Evolutionary conservation across 2,888 invertebrate genomes (phyloP), one percentile per base, ranked within the genome.

Genomic region (Trichacis sp.): DNA sequence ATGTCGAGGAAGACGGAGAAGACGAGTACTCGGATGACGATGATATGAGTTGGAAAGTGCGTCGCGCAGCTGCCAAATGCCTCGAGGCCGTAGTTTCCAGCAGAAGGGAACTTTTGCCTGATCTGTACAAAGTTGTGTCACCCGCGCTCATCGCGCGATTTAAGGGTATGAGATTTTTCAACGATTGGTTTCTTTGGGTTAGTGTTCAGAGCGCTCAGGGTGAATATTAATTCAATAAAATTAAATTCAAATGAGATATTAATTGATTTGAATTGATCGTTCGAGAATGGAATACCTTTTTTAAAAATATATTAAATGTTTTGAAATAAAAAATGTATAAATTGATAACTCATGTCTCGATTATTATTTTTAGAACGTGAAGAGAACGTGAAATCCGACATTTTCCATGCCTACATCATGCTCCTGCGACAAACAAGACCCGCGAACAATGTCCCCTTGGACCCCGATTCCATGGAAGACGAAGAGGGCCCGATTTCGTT

Each of bases 21-120:
- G 91, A 91, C 69, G 98, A 98, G 78, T 99, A 98, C 83, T 97
- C 97, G 46, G 99, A 99, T 84, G 99, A 99, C 84, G 99, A 99
- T 82, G 99, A 99, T 82, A 96, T 99, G 94, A 97, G 97, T 64
- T 99, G 99, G 98, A 98, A 98, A 88, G 95, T 95, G 8, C 88
- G 99, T 33, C 90, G 99, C 40, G 94, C 98, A 0, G 95, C 98
- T 3, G 98, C 99, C 0, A 99, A 99, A 85, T 98, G 98, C 79
- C 87, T 99, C 14, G 97, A 98, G 85, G 96, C 98, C 0, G 91
- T 98, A 29, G 95, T 99, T 68, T 89, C 93, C 1, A 97, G 97
- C 0, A 89, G 98, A 55, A 94, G 96, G 69, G 98, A 98, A 80
- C 88, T 97, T 70, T 86, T 98, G 40, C 88, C 93, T 0, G 95